A percentile compares a stretch with the other conserved stretches of the same genome.
These are phyloP conservation scores for Radopholus similis DNA, from an alignment of 1,140 invertebrate species.

Conservation along the genomic window DNA sequence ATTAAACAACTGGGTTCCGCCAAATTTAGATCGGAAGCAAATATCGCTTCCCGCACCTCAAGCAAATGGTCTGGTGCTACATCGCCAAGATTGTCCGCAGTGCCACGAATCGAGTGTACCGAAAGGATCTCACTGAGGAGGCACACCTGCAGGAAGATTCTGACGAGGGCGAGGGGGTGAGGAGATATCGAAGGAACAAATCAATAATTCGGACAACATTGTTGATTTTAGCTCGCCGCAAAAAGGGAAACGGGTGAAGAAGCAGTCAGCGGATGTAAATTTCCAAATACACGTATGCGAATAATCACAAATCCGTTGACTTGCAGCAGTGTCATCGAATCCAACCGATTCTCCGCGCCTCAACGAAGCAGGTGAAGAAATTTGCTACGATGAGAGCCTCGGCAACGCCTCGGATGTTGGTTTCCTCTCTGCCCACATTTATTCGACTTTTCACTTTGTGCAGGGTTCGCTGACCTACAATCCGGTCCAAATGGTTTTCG, in stretches of 20 bases:
- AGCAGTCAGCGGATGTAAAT: background rate
- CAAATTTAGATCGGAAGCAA: slow-evolving; percentile 25
- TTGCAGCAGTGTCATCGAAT: background rate
- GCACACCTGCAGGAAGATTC: background rate
- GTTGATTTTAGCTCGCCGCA: background rate
- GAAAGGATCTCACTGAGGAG: slow-evolving; percentile 10
- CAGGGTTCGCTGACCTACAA: background rate
- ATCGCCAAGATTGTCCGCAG: slow-evolving; percentile 14
- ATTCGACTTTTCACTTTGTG: background rate
- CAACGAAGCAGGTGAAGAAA: background rate
- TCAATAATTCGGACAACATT: too few species aligned
- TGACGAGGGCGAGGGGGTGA: background rate
- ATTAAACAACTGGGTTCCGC: slow-evolving; percentile 9
- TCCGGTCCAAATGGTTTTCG: slow-evolving; percentile 15
- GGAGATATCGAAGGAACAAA: too few species aligned
- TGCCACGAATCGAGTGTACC: slow-evolving; percentile 26
- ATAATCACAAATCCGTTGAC: background rate
- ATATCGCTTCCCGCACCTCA: slow-evolving; percentile 32
- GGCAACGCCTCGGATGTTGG: slow-evolving; percentile 7
- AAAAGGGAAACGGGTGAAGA: background rate
- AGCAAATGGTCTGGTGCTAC: slow-evolving; percentile 31
- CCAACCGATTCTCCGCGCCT: background rate
- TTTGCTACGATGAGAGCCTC: slow-evolving; percentile 9
- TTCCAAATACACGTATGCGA: background rate
- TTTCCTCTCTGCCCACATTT: background rate